A percentile compares a stretch with the other conserved stretches of the same genome.
phyloP scores from a whole-genome alignment of 23 tunicate species.

The Halocynthia aurantium region DNA sequence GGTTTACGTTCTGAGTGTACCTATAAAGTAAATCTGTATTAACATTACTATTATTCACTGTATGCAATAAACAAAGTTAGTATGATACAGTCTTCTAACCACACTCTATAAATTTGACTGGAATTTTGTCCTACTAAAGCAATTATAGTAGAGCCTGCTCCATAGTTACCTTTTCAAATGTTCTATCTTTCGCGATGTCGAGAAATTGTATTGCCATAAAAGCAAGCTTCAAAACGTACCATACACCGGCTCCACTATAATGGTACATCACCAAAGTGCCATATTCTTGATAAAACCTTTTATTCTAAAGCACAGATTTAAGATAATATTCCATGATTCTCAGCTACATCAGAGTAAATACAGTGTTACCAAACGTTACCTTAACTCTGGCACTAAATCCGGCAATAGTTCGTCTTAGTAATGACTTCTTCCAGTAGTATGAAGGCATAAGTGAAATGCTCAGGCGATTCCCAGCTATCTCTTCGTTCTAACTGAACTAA shows the following conservation, averaged over 20 bases:
- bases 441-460: neutral
- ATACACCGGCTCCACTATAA: neutral
- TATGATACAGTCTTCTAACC: too few relatives aligned
- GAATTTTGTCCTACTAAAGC: too few relatives aligned
- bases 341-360: neutral
- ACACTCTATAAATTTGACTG: too few relatives aligned
- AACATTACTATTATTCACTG: too few relatives aligned
- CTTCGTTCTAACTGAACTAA: too few relatives aligned
- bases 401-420: neutral
- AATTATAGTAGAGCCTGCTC: too few relatives aligned
- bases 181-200: neutral
- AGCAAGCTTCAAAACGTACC: constrained; percentile 2
- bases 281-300: constrained; percentile 2
- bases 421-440: constrained; percentile 1
- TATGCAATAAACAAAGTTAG: too few relatives aligned
- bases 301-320: neutral
- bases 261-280: constrained; percentile 1
- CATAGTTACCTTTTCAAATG: neutral
- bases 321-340: neutral
- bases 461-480: too few relatives aligned
- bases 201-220: neutral
- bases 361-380: neutral
- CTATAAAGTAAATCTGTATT: neutral
- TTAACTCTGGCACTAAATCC: neutral
- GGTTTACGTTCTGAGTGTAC: constrained; percentile 1